Evolutionary conservation across 2,113 vertebrate species (phyloP).

Genomic region (Malurus elegans): DNA sequence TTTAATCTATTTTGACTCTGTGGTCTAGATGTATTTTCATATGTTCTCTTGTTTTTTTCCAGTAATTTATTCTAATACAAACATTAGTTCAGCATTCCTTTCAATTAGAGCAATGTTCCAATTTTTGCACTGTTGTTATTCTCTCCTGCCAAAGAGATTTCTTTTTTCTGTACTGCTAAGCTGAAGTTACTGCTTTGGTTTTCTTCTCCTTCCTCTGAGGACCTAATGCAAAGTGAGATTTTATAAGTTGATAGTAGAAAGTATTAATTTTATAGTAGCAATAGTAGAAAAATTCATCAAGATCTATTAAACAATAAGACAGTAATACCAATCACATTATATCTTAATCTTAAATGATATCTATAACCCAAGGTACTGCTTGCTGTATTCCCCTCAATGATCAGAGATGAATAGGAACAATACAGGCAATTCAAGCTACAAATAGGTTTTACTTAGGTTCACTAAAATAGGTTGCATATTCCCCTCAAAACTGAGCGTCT

Average conservation of each 20-base stretch:
- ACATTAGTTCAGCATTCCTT: constrained; percentile 33
- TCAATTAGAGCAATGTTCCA: neutral
- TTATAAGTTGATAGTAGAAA: neutral
- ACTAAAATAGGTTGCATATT: neutral
- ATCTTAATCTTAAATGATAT: neutral
- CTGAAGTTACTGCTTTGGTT: neutral
- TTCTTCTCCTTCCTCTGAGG: neutral
- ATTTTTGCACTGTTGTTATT: neutral
- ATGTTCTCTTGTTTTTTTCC: neutral
- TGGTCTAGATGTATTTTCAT: constrained; percentile 2
- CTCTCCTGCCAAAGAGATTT: neutral
- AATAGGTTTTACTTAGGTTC: neutral
- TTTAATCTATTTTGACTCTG: neutral
- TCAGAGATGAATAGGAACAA: neutral
- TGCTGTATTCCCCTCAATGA: neutral
- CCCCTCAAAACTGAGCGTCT: neutral
- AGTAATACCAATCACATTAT: neutral
- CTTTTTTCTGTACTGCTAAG: neutral
- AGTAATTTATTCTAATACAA: constrained; percentile 30
- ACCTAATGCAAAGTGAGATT: neutral
- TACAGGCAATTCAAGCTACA: neutral
- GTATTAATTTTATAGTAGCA: neutral
- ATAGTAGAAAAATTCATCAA: neutral
- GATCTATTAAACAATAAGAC: neutral
- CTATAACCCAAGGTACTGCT: neutral